A percentile compares a stretch with the other conserved stretches of the same genome.
These are phyloP conservation scores for Macrosteles quadrilineatus DNA, from an alignment of 1,140 invertebrate species.

Conservation along the genomic window DNA sequence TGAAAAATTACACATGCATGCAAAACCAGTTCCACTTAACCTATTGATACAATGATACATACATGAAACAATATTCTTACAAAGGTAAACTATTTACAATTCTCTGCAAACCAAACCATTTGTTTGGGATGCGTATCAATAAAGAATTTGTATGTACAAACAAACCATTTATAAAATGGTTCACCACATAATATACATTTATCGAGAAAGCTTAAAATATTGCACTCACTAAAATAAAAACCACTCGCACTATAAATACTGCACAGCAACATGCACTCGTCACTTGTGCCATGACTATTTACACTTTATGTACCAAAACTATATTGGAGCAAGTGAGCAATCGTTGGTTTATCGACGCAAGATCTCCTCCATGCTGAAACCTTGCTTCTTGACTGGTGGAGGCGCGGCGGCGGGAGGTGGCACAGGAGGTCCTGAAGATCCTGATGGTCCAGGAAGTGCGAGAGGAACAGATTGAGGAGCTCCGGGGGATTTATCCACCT, in stretches of 20 bases:
- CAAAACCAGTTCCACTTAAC: too few species aligned
- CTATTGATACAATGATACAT: too few species aligned
- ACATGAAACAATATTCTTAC: too few species aligned
- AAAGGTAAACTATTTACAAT: too few species aligned
- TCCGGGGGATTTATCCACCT: not conserved
- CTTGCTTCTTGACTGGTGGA: constrained; percentile 55
- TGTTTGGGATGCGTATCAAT: too few species aligned
- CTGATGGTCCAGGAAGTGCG: not conserved
- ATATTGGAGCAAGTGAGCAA: not conserved
- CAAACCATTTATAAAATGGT: too few species aligned
- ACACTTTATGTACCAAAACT: not conserved
- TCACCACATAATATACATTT: not conserved
- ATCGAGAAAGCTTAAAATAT: not conserved
- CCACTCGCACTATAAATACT: constrained; percentile 7
- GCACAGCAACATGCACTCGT: not conserved
- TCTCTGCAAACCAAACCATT: too few species aligned
- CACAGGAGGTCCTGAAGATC: not conserved
- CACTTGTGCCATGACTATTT: not conserved
- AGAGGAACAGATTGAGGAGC: too few species aligned
- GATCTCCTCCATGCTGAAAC: constrained; percentile 80
- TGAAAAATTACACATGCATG: too few species aligned
- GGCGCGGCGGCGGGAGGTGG: constrained; percentile 30
- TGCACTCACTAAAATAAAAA: not conserved
- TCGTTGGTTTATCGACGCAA: constrained; percentile 53
- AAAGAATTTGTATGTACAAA: too few species aligned